phyloP scores from a whole-genome alignment of 2,797 vertebrate species.

The Gymnodraco acuticeps region DNA sequence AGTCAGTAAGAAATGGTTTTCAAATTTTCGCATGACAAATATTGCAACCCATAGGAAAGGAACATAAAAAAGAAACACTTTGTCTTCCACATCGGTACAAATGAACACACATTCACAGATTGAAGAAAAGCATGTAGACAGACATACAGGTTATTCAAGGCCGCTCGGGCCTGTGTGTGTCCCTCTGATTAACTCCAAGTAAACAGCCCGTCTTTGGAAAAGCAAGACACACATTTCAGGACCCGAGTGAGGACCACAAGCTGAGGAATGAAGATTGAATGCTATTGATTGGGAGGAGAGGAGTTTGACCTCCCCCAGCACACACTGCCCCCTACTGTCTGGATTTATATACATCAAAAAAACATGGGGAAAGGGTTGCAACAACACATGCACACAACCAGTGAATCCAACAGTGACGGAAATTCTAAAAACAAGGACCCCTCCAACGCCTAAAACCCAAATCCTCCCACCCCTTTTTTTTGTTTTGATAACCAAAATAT shows the following conservation, averaged over 20 bases:
- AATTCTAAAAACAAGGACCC: constrained; percentile 86
- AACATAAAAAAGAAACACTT: constrained; percentile 72
- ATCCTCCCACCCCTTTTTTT: constrained; percentile 67
- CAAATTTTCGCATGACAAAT: constrained; percentile 80
- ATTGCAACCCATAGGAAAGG: constrained; percentile 84
- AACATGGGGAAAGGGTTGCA: constrained; percentile 74
- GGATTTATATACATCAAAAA: constrained; percentile 86
- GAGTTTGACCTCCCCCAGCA: constrained; percentile 81
- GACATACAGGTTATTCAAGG: constrained; percentile 72
- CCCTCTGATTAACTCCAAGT: constrained; percentile 87
- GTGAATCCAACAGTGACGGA: constrained; percentile 83
- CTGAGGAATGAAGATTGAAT: constrained; percentile 84
- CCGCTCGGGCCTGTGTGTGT: constrained; percentile 77
- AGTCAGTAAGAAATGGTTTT: constrained; percentile 78
- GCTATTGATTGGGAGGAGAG: constrained; percentile 82
- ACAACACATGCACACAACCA: constrained; percentile 82
- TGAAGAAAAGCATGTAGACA: constrained; percentile 79
- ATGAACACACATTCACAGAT: constrained; percentile 79
- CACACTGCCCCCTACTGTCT: constrained; percentile 84
- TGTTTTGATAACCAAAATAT: constrained; percentile 77
- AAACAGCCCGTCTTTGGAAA: constrained; percentile 85
- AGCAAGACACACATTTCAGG: constrained; percentile 83
- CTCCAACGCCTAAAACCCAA: constrained; percentile 77
- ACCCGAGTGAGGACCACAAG: constrained; percentile 74
- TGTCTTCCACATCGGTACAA: constrained; percentile 80